phyloP scores from a whole-genome alignment of 2,888 invertebrate species.

The Lymantria dispar region DNA sequence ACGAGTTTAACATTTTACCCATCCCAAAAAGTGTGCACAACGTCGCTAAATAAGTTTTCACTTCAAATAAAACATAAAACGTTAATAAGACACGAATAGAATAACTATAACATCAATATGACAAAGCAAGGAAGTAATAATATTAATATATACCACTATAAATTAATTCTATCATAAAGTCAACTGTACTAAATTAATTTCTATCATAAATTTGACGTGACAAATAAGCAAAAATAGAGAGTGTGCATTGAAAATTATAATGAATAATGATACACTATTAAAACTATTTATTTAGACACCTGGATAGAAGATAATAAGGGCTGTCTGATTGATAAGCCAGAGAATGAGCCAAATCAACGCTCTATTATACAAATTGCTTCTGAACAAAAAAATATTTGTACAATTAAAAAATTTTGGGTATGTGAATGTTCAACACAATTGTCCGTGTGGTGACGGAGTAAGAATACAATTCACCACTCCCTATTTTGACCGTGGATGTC shows the following conservation, averaged over 20 bases:
- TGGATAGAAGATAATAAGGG: conserved; percentile 21
- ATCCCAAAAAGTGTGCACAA: too few species aligned
- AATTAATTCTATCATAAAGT: conserved; percentile 3
- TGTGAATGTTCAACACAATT: too few species aligned
- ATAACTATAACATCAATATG: not conserved
- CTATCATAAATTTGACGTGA: not conserved
- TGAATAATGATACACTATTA: conserved; percentile 15
- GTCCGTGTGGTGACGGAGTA: too few species aligned
- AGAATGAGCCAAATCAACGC: conserved; percentile 31
- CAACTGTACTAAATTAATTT: not conserved
- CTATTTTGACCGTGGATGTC: too few species aligned
- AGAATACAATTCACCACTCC: too few species aligned
- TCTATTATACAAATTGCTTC: conserved; percentile 27
- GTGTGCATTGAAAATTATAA: conserved; percentile 8
- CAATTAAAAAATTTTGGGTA: too few species aligned
- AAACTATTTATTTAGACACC: conserved; percentile 18
- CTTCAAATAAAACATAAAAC: not conserved
- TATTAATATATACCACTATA: not conserved
- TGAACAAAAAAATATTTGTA: too few species aligned
- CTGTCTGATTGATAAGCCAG: conserved; percentile 27
- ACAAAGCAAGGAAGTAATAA: not conserved
- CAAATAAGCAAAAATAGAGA: conserved; percentile 6
- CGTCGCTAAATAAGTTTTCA: too few species aligned
- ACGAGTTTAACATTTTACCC: too few species aligned
- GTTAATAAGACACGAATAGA: not conserved